phyloP scores from a whole-genome alignment of 1,140 invertebrate genomes.

The Diabrotica undecimpunctata region DNA sequence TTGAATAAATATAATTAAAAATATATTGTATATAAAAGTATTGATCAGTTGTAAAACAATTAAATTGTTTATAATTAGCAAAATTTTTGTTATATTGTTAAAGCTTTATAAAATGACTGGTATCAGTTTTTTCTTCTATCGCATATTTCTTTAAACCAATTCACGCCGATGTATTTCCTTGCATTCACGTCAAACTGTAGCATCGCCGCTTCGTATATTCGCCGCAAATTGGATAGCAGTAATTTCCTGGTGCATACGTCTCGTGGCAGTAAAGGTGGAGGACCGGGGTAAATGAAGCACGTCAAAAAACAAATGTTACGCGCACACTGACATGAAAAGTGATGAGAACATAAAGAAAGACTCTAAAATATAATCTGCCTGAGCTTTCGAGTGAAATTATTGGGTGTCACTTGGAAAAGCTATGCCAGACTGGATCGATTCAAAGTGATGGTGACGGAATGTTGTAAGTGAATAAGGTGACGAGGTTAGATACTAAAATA shows the following conservation, averaged over 20 bases:
- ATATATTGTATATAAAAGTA: too few species aligned
- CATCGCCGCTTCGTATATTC: neutral
- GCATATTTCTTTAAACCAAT: neutral
- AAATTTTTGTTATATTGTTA: too few species aligned
- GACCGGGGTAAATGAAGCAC: neutral
- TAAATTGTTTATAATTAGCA: too few species aligned
- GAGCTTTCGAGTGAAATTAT: neutral
- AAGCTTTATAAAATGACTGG: too few species aligned
- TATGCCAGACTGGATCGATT: neutral
- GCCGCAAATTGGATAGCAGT: neutral
- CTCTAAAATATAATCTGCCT: neutral
- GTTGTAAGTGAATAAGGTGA: too few species aligned
- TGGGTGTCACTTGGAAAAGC: neutral
- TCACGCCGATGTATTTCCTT: neutral
- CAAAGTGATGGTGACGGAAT: too few species aligned
- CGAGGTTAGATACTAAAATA: too few species aligned
- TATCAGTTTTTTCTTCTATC: too few species aligned
- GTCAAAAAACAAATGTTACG: constrained; percentile 1
- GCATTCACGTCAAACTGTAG: neutral
- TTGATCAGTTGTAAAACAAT: too few species aligned
- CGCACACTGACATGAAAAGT: neutral
- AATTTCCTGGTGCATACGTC: neutral
- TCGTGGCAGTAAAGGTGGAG: neutral
- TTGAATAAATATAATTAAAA: too few species aligned
- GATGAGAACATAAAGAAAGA: constrained; percentile 1